Evolutionary conservation across 1,140 invertebrate species (phyloP), one percentile per base, ranked within the genome.

Genomic region (Drosophila sp.): DNA sequence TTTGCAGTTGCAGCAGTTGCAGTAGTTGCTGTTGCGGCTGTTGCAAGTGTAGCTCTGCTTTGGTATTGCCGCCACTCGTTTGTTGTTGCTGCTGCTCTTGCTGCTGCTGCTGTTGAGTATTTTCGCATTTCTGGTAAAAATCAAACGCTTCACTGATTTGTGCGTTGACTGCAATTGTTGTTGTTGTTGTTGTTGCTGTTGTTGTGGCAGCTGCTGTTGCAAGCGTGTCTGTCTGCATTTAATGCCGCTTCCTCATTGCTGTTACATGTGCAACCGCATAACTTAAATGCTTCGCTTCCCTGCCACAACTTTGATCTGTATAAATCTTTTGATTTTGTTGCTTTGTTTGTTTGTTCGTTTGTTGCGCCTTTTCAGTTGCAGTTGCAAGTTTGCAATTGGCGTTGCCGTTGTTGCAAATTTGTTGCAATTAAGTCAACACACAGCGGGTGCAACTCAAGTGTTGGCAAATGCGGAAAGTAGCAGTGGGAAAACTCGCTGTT

Each of bases 61-160:
- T 67, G 62, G 64, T 48, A 48, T 34, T 51, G 65, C 57, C 57
- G 65, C 27, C 57, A 53, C 13, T 54, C 25, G 25, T 48, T 8
- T 29, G 27, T 16, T 54, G 62, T 7, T 64, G 64, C 14, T 58
- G 57, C 2, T n/a, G n/a, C n/a, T n/a, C n/a, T 21, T 21, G 21
- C 11, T 27, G 25, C 27, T 53, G 61, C 2, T 64, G 63, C 14
- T 66, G 57, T 58, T 59, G 46, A 27, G 43, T 36, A 21, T 65
- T 65, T 66, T 64, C 64, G 64, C 57, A 73, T 73, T 73, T 34
- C 75, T 80, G 80, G 56, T 87, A 53, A 77, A 86, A 79, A 82
- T 81, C 76, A 87, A 86, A 86, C 65, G 82, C 82, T 86, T 86
- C 82, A 86, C 82, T 86, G 82, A 78, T 72, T 86, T 69, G 65